phyloP scores from a whole-genome alignment of 2,888 invertebrate genomes.

The Hydrotaea cyrtoneurina region DNA sequence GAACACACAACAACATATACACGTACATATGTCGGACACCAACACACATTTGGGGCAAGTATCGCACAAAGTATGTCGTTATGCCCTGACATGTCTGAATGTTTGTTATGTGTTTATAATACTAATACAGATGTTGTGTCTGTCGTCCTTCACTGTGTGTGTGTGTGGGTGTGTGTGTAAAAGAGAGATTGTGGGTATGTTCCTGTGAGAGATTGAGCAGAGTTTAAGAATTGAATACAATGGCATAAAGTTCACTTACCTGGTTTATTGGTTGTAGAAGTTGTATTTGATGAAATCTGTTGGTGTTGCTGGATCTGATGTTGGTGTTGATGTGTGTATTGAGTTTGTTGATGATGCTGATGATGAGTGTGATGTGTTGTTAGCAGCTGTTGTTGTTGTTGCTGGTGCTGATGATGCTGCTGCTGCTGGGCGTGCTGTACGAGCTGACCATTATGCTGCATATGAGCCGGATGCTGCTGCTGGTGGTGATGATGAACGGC shows the following conservation, averaged over 20 bases:
- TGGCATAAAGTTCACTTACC: constrained; percentile 73
- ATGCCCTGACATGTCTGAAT: constrained; percentile 19
- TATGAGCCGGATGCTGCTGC: constrained; percentile 70
- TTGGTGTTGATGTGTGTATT: constrained; percentile 74
- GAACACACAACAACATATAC: too few species aligned
- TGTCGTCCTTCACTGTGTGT: constrained; percentile 51
- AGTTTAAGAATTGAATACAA: constrained; percentile 4
- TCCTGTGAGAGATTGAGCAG: background rate
- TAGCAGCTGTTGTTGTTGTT: constrained; percentile 66
- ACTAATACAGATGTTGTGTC: background rate
- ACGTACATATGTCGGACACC: too few species aligned
- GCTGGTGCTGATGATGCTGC: constrained; percentile 73
- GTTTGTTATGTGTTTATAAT: constrained; percentile 15
- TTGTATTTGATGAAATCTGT: constrained; percentile 75
- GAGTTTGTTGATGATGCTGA: constrained; percentile 72
- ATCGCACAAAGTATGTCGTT: background rate
- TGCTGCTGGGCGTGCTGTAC: constrained; percentile 73
- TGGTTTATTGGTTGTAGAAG: constrained; percentile 76
- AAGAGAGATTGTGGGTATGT: background rate
- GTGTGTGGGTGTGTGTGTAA: background rate
- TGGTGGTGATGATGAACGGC: constrained; percentile 74
- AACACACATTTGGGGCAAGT: background rate
- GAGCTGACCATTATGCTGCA: constrained; percentile 70
- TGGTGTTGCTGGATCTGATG: constrained; percentile 72
- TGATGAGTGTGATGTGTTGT: constrained; percentile 71